Base-by-base conservation (phyloP, 2,888 invertebrate species). In the Anthoptus insignis region DNA sequence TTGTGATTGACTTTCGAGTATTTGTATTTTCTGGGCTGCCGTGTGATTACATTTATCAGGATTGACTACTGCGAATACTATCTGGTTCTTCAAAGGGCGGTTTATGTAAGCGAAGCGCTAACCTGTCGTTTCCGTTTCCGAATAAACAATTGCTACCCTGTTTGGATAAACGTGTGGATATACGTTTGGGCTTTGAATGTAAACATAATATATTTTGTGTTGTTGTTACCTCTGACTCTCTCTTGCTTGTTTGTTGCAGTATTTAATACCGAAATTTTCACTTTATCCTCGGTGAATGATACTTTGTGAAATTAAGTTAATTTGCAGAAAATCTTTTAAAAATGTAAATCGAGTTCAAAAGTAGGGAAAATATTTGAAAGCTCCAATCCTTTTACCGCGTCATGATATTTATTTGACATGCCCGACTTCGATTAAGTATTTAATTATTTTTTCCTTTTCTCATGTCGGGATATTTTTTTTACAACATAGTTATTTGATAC, bases 21-120 rank as follows among this genome's bases (percentile, higher is more conserved):
- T 42, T 42, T 42, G 19, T 19, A 42, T 42, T 19, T 42, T 11
- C 19, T 6, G 42, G 19, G 6, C 16, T n/a, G 42, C n/a, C n/a
- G 19, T 11, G 42, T 42, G 16, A 42, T 42, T 42, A 42, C 16
- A 42, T 42, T 42, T 19, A 19, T 42, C 42, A 19, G 19, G 19
- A 42, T n/a, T 45, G 45, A 45, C 21, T 45, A 45, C 45, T 45
- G 45, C 45, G 21, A 45, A 45, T 45, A n/a, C 11, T 21, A 42
- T 42, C 19, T 4, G 21, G 11, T 45, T 13, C 21, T 22, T 45
- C 21, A 21, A 45, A 45, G 22, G 21, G 45, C 21, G 21, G 45
- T 21, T 21, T 21, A 13, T n/a, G 45, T 45, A 5, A 21, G 45
- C 1, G 45, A 21, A 45, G 45, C 45, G 22, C 45, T 45, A 22